A percentile compares a stretch with the other conserved stretches of the same genome.
phyloP scores from a whole-genome alignment of 2,888 invertebrate genomes.

The Erebia ligea region DNA sequence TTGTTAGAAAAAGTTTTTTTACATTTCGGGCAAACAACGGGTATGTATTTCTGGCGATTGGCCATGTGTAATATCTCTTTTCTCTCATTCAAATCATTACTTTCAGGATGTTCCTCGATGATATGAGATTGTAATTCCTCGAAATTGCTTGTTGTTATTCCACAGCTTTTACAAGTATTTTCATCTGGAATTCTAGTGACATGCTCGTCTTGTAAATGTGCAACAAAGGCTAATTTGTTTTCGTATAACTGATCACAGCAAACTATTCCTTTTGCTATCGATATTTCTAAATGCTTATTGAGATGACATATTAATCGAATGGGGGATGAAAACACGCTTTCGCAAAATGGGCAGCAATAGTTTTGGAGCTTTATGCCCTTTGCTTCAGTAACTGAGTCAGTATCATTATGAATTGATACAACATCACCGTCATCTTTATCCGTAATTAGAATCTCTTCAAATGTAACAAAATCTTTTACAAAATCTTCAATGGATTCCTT shows the following conservation, averaged over 20 bases:
- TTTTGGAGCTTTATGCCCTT: conserved; percentile 40
- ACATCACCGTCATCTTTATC: conserved; percentile 50
- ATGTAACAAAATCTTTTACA: conserved; percentile 59
- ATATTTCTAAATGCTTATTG: conserved; percentile 56
- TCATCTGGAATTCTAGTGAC: conserved; percentile 36
- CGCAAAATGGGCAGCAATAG: conserved; percentile 61
- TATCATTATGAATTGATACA: background rate
- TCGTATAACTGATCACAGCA: conserved; percentile 56
- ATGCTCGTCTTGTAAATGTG: conserved; percentile 58
- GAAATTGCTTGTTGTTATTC: conserved; percentile 44
- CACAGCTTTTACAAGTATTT: conserved; percentile 56
- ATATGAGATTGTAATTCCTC: conserved; percentile 36
- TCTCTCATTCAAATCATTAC: conserved; percentile 6
- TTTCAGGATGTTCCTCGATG: conserved; percentile 27
- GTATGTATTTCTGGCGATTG: conserved; percentile 61
- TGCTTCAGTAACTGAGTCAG: background rate
- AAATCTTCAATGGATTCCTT: conserved; percentile 48
- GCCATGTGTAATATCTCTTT: conserved; percentile 41
- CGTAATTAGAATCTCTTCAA: conserved; percentile 55
- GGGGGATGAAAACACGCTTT: conserved; percentile 58
- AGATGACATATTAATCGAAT: conserved; percentile 62
- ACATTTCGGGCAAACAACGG: conserved; percentile 75
- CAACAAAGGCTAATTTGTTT: conserved; percentile 51
- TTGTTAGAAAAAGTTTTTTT: conserved; percentile 75
- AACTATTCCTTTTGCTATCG: conserved; percentile 47